Evolutionary conservation across 30 jellyfish, hydroid and myxozoan genomes (phyloP).

Genomic region (Chrysaora quinquecirrha): DNA sequence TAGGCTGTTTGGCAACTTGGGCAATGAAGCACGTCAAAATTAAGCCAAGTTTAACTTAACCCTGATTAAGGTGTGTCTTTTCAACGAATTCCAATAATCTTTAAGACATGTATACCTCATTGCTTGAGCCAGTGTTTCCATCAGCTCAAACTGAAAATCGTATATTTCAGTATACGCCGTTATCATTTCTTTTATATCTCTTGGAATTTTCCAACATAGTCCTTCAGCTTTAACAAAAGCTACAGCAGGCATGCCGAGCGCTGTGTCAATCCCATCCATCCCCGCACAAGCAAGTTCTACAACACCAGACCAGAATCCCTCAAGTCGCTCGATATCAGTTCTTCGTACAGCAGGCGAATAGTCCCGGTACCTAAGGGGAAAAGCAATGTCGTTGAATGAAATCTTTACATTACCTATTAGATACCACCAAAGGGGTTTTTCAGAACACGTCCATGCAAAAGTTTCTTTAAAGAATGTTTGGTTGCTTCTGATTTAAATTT

Average conservation of each 20-base stretch:
- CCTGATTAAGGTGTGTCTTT: too few species aligned
- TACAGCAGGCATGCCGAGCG: not conserved
- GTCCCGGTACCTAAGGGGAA: not conserved
- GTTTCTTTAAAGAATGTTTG: not conserved
- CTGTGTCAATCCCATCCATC: conserved; percentile 32
- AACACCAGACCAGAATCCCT: conserved; percentile 23
- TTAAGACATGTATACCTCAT: conserved; percentile 3
- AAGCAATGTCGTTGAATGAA: not conserved
- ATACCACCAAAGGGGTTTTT: too few species aligned
- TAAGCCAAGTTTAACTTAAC: too few species aligned
- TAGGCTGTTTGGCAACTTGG: too few species aligned
- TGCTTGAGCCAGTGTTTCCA: conserved; percentile 52
- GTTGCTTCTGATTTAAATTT: not conserved
- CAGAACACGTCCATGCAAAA: not conserved
- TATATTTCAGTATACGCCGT: conserved; percentile 29
- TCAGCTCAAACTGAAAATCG: conserved; percentile 48
- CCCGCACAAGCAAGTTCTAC: conserved; percentile 37
- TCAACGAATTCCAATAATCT: too few species aligned
- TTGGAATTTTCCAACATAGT: conserved; percentile 27
- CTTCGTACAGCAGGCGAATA: conserved; percentile 26
- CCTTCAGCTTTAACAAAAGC: conserved; percentile 4
- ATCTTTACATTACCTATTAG: too few species aligned
- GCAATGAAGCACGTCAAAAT: too few species aligned
- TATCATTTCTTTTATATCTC: conserved; percentile 6
- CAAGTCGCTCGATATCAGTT: conserved; percentile 31